Conservation (phyloP, 2,888 invertebrate genomes). For the Slavum lentiscoides region DNA sequence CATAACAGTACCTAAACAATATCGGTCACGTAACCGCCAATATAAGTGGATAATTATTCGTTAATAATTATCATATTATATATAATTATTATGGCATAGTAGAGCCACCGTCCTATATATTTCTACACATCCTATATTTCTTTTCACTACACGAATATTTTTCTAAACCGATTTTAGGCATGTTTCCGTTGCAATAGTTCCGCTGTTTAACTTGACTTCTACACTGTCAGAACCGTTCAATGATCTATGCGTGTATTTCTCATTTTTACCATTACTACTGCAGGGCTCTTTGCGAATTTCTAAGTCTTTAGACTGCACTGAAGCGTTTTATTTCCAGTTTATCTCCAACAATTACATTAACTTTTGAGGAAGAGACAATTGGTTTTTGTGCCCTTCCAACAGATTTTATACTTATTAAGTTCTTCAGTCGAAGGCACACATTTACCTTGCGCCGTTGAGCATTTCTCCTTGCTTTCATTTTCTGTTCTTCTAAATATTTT, state of each 20-base stretch:
- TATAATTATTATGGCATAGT: too few relatives aligned
- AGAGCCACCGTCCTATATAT: conserved; percentile 59
- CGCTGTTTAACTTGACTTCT: neutral
- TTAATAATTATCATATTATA: too few relatives aligned
- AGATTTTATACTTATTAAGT: conserved; percentile 25
- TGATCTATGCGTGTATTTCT: conserved; percentile 31
- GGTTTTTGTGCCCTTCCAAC: conserved; percentile 24
- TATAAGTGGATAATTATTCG: too few relatives aligned
- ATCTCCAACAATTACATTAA: conserved; percentile 50
- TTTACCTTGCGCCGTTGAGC: conserved; percentile 44
- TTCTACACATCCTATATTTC: neutral
- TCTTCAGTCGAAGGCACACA: neutral
- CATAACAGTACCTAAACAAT: too few relatives aligned
- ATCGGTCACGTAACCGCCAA: too few relatives aligned
- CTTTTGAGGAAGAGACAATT: conserved; percentile 34
- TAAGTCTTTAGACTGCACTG: conserved; percentile 55
- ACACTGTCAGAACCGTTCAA: conserved; percentile 5
- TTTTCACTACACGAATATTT: conserved; percentile 2
- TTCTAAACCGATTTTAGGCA: conserved; percentile 1
- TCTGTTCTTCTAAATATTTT: conserved; percentile 74
- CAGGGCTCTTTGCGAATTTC: conserved; percentile 33
- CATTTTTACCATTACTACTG: conserved; percentile 38
- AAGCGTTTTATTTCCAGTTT: conserved; percentile 55
- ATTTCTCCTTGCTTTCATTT: conserved; percentile 58
- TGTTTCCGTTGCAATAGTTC: neutral